Evolutionary conservation across 2,888 invertebrate genomes (phyloP).

Genomic region (Taphrorychus bicolor): DNA sequence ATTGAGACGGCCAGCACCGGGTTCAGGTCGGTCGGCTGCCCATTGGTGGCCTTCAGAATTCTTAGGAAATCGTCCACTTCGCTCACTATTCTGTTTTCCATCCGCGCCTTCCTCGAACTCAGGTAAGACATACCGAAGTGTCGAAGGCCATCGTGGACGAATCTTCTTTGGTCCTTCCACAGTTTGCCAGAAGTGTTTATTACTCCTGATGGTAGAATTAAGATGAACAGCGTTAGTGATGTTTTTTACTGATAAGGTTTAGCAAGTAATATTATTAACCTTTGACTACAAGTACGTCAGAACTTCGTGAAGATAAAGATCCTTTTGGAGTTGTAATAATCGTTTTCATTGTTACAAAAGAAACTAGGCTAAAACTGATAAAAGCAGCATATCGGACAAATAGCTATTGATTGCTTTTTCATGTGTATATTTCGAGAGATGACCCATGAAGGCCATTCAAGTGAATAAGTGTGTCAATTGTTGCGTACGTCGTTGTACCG

Average conservation of each 20-base stretch:
- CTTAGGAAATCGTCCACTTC: slow-evolving; percentile 80
- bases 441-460: slow-evolving; percentile 55
- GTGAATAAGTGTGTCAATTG: slow-evolving; percentile 54
- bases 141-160: slow-evolving; percentile 84
- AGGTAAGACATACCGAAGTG: slow-evolving; percentile 89
- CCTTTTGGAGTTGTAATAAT: slow-evolving; percentile 8
- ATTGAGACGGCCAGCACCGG: slow-evolving; percentile 80
- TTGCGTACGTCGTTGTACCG: background rate
- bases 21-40: slow-evolving; percentile 76
- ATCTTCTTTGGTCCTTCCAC: slow-evolving; percentile 90
- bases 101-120: slow-evolving; percentile 79
- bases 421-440: slow-evolving; percentile 43
- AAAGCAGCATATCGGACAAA: slow-evolving; percentile 22
- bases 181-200: slow-evolving; percentile 87
- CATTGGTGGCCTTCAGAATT: slow-evolving; percentile 68
- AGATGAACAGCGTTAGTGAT: background rate
- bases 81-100: slow-evolving; percentile 84
- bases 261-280: too few species aligned
- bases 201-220: slow-evolving; percentile 72
- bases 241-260: too few species aligned
- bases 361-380: slow-evolving; percentile 48
- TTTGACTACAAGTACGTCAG: too few species aligned
- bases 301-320: too few species aligned
- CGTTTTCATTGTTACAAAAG: slow-evolving; percentile 14
- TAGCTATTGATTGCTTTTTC: slow-evolving; percentile 21